phyloP scores from a whole-genome alignment of 2,888 invertebrate genomes.

The Fragum whitleyi region DNA sequence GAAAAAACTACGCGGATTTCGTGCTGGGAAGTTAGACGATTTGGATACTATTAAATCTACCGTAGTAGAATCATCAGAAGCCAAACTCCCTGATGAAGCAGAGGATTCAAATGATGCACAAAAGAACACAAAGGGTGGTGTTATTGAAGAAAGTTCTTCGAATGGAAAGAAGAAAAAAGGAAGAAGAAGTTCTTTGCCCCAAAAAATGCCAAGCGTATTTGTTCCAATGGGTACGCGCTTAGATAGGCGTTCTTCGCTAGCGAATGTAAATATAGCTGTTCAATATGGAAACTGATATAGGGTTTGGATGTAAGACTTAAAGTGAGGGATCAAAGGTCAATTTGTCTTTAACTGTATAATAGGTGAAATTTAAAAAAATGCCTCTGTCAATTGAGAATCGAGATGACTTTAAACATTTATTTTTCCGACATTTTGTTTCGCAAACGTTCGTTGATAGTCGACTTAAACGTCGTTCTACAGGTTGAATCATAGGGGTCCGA shows the following conservation, averaged over 20 bases:
- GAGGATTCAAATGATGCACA: neutral
- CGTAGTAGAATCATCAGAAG: neutral
- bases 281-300: constrained; percentile 39
- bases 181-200: neutral
- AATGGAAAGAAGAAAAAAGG: neutral
- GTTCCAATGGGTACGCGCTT: constrained; percentile 19
- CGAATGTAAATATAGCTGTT: constrained; percentile 42
- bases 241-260: constrained; percentile 41
- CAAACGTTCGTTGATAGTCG: no score
- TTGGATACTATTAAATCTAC: neutral
- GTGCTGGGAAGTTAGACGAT: neutral
- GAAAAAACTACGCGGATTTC: neutral
- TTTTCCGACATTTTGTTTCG: no score
- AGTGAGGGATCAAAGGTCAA: no score
- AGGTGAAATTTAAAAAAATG: neutral
- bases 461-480: no score
- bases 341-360: no score
- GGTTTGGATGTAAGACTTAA: neutral
- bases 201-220: neutral
- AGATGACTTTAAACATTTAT: no score
- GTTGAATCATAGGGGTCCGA: no score
- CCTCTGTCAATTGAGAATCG: no score
- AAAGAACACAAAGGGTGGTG: neutral
- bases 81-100: neutral
- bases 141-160: neutral